phyloP scores from a whole-genome alignment of 2,888 invertebrate species.

The Sussaba pulchella region DNA sequence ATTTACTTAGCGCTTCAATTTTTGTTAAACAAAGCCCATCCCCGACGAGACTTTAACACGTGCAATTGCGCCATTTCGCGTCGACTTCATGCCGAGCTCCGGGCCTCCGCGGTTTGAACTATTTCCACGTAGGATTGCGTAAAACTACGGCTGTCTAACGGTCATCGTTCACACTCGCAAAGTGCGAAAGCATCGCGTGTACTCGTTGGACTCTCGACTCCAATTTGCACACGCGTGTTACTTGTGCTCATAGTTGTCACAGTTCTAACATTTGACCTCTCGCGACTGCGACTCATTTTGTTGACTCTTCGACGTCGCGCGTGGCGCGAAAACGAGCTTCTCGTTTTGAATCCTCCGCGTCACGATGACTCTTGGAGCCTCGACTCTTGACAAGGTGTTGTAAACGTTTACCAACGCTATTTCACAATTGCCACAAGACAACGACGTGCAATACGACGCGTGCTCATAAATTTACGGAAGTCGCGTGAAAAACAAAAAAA shows the following conservation, averaged over 20 bases:
- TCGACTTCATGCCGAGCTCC: constrained; percentile 51
- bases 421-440: constrained; percentile 26
- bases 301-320: not conserved
- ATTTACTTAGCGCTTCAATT: too few species aligned
- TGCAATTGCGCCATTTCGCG: constrained; percentile 49
- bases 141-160: not conserved
- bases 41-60: too few species aligned
- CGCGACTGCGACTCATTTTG: not conserved
- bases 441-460: constrained; percentile 53
- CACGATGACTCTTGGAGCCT: constrained; percentile 30
- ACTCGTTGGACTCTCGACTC: constrained; percentile 36
- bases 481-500: constrained; percentile 21
- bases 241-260: not conserved
- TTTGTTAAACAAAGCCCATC: too few species aligned
- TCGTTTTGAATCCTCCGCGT: not conserved
- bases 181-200: constrained; percentile 29
- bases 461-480: constrained; percentile 55
- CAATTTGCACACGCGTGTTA: constrained; percentile 28
- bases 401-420: not conserved
- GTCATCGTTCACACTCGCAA: constrained; percentile 32
- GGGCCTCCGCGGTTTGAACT: constrained; percentile 19
- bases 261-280: not conserved
- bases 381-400: constrained; percentile 34
- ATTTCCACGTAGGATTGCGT: constrained; percentile 35
- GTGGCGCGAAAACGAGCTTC: not conserved